Conservation (phyloP, 2,113 vertebrate genomes). For the Rana temporaria region DNA sequence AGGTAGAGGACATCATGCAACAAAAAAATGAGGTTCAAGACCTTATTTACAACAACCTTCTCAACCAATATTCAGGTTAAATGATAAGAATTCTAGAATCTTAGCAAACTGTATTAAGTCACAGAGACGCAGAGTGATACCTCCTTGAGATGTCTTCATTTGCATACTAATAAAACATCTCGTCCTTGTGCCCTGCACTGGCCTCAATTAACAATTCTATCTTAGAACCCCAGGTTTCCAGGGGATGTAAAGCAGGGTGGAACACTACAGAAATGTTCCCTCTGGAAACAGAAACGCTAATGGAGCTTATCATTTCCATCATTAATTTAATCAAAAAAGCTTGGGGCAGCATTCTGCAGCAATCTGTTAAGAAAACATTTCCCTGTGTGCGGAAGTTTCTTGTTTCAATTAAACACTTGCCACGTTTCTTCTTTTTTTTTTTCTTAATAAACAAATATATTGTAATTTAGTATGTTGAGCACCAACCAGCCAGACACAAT, state of each 20-base stretch:
- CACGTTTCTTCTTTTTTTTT: constrained; percentile 27
- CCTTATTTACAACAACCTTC: constrained; percentile 61
- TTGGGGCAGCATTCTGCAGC: constrained; percentile 70
- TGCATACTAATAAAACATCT: constrained; percentile 74
- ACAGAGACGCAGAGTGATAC: constrained; percentile 69
- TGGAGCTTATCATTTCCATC: constrained; percentile 82
- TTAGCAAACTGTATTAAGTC: constrained; percentile 64
- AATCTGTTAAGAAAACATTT: constrained; percentile 84
- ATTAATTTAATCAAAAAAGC: constrained; percentile 82
- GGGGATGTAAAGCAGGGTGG: constrained; percentile 58
- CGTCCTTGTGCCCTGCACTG: constrained; percentile 63
- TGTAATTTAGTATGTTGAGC: constrained; percentile 8
- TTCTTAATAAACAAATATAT: constrained; percentile 20
- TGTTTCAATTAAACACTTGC: constrained; percentile 74
- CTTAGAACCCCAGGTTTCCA: constrained; percentile 64
- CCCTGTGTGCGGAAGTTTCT: constrained; percentile 78
- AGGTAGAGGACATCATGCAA: constrained; percentile 57
- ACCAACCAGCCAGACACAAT: not conserved
- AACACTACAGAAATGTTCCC: constrained; percentile 68
- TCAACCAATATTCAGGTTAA: constrained; percentile 46
- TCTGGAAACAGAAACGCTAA: constrained; percentile 77
- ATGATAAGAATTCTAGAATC: constrained; percentile 61
- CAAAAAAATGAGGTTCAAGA: constrained; percentile 66
- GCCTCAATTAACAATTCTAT: constrained; percentile 68
- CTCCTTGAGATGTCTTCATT: constrained; percentile 67